Conservation (phyloP, 2,888 invertebrate species). For the Cantharis nigra region DNA sequence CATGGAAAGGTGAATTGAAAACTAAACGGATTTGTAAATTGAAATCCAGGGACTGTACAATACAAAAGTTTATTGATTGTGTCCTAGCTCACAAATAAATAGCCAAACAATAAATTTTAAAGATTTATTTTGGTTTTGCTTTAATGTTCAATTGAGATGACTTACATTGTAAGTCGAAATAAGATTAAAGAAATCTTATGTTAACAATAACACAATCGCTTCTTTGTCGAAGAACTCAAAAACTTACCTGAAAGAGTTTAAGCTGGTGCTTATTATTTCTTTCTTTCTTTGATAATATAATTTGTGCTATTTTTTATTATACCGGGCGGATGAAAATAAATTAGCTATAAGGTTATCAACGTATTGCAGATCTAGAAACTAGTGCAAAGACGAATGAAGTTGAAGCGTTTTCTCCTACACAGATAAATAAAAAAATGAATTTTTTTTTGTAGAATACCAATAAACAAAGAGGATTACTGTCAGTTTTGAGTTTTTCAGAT, state of each 20-base stretch:
- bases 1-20: not conserved
- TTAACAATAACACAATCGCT: not conserved
- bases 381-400: not conserved
- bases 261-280: not conserved
- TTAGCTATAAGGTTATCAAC: not conserved
- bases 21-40: not conserved
- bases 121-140: not conserved
- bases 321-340: not conserved
- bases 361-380: not conserved
- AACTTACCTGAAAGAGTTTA: not conserved
- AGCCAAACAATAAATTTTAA: not conserved
- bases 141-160: not conserved
- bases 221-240: not conserved
- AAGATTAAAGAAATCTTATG: not conserved
- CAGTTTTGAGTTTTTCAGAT: constrained; percentile 1
- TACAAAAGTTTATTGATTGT: not conserved
- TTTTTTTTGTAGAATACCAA: not conserved
- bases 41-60: not conserved
- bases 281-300: not conserved
- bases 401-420: not conserved
- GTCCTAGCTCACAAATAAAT: not conserved
- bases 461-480: not conserved
- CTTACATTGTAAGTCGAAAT: not conserved
- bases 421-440: not conserved
- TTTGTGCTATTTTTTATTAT: not conserved